Evolutionary conservation across 2,797 vertebrate genomes (phyloP).

Genomic region (Sebastes melanostomus): DNA sequence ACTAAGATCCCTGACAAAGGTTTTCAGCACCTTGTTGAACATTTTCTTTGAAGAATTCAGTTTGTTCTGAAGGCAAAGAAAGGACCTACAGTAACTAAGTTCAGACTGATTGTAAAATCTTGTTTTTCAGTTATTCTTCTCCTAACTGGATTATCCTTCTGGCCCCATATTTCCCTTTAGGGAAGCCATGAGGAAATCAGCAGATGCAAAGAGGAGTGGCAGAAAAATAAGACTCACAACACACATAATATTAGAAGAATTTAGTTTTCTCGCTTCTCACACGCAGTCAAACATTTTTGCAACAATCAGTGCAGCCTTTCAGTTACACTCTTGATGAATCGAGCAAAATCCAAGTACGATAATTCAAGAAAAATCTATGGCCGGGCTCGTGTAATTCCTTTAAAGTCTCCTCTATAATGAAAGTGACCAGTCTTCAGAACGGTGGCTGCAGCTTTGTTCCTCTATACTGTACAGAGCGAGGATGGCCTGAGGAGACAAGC

Average conservation of each 20-base stretch:
- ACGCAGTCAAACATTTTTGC: not conserved
- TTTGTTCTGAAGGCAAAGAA: not conserved
- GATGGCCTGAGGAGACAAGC: constrained; percentile 75
- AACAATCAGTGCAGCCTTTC: constrained; percentile 32
- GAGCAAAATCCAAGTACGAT: constrained; percentile 62
- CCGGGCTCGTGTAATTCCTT: constrained; percentile 69
- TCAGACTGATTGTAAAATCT: not conserved
- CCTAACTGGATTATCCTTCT: not conserved
- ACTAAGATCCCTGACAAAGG: not conserved
- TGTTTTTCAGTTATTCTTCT: constrained; percentile 5
- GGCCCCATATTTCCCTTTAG: constrained; percentile 17
- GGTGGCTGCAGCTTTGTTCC: constrained; percentile 54
- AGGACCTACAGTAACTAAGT: not conserved
- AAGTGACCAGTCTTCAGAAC: constrained; percentile 75
- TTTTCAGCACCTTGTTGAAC: constrained; percentile 2
- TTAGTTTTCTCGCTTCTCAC: not conserved
- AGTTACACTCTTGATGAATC: constrained; percentile 59
- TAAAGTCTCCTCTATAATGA: constrained; percentile 81
- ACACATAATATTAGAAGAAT: not conserved
- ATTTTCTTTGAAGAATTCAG: not conserved
- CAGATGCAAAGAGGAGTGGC: not conserved
- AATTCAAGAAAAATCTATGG: constrained; percentile 64
- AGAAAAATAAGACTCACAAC: not conserved
- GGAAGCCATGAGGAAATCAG: constrained; percentile 10
- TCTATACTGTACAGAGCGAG: constrained; percentile 48